These are phyloP conservation scores for Probosciger aterrimus DNA, from an alignment of 2,113 vertebrate species.

Conservation along the genomic window DNA sequence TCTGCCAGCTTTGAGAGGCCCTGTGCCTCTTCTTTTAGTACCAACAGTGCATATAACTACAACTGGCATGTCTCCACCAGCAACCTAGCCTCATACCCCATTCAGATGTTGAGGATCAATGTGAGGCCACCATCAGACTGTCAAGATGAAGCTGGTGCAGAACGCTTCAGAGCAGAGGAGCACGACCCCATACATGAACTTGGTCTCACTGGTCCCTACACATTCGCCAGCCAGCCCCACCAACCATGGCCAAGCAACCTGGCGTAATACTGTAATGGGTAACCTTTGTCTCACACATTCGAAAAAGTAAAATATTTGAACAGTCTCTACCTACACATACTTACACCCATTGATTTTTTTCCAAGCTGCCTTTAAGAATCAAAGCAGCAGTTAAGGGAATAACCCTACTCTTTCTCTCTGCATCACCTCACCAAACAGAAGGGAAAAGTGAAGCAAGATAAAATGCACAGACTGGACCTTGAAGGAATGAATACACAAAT, in stretches of 20 bases:
- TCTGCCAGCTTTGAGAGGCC: background rate
- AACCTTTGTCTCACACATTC: background rate
- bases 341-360: background rate
- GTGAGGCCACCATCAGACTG: background rate
- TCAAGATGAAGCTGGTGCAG: background rate
- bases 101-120: background rate
- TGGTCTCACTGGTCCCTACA: background rate
- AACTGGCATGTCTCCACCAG: background rate
- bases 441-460: background rate
- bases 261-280: accelerated
- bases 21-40: background rate
- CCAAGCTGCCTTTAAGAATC: background rate
- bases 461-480: background rate
- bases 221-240: background rate
- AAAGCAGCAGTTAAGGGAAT: background rate
- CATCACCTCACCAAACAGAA: accelerated
- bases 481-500: background rate
- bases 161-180: background rate
- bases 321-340: background rate
- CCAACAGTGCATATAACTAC: background rate
- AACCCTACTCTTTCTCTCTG: background rate
- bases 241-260: background rate
- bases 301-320: background rate
- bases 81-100: background rate
- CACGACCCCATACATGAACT: background rate